A percentile compares a stretch with the other conserved stretches of the same genome.
These are phyloP conservation scores for Phalloptychus januarius DNA, from an alignment of 2,797 vertebrate species.

Conservation along the genomic window DNA sequence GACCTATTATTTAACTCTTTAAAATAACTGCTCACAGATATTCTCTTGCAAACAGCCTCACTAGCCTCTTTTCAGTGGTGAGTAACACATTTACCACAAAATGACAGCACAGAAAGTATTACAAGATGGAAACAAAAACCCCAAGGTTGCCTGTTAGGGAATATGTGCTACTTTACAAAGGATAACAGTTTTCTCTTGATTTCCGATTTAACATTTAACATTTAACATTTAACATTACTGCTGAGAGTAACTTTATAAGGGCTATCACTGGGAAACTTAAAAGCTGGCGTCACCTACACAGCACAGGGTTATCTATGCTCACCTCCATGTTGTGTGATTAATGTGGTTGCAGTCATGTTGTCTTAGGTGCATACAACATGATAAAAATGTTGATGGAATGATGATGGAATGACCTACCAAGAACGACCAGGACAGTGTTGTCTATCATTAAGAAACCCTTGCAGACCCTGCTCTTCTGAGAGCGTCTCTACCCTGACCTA, in stretches of 20 bases:
- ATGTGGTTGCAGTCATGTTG: constrained; percentile 79
- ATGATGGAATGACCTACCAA: not conserved
- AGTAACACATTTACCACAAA: constrained; percentile 11
- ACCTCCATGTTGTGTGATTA: constrained; percentile 40
- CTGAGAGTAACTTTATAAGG: not conserved
- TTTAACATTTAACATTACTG: constrained; percentile 11
- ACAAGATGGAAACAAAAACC: constrained; percentile 5
- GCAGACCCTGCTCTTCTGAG: too few species aligned
- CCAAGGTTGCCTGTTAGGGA: not conserved
- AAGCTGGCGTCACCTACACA: constrained; percentile 61
- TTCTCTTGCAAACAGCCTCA: constrained; percentile 16
- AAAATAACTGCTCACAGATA: constrained; percentile 53
- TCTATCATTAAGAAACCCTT: not conserved
- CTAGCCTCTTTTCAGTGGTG: constrained; percentile 15
- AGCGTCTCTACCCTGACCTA: too few species aligned
- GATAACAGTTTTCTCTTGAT: not conserved
- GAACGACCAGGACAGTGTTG: not conserved
- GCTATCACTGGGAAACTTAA: constrained; percentile 35
- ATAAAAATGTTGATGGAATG: too few species aligned
- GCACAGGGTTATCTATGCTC: constrained; percentile 72
- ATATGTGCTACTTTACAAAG: constrained; percentile 7
- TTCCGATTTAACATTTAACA: constrained; percentile 8
- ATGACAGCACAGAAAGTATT: not conserved
- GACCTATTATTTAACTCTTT: constrained; percentile 62
- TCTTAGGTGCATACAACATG: constrained; percentile 11